phyloP scores from a whole-genome alignment of 2,113 vertebrate genomes.

The Candoia aspera region DNA sequence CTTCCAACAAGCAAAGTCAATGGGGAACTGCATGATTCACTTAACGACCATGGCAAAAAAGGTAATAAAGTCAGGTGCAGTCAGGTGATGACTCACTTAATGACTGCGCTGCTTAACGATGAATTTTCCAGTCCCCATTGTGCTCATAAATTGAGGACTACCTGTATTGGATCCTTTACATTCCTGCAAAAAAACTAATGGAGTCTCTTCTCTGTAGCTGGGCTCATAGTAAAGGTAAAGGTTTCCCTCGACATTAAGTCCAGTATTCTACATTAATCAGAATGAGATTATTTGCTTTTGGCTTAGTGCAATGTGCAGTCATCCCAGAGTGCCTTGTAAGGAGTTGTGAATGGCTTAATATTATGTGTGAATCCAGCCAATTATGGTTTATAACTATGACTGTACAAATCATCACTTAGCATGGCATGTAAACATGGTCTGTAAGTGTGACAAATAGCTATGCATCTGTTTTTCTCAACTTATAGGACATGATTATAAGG shows the following conservation, averaged over 20 bases:
- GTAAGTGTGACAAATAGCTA: conserved; percentile 3
- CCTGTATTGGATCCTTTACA: not conserved
- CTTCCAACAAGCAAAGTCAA: too few relatives aligned
- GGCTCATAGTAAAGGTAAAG: too few relatives aligned
- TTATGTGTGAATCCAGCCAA: not conserved
- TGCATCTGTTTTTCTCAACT: not conserved
- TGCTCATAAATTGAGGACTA: too few relatives aligned
- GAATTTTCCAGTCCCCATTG: too few relatives aligned
- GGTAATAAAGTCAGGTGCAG: too few relatives aligned
- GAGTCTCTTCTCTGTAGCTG: not conserved
- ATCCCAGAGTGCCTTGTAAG: not conserved
- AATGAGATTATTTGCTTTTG: not conserved
- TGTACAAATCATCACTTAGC: not conserved
- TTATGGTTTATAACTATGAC: not conserved
- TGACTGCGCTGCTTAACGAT: too few relatives aligned
- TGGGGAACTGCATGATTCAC: too few relatives aligned
- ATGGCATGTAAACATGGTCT: not conserved
- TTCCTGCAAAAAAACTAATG: not conserved
- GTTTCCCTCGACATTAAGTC: too few relatives aligned
- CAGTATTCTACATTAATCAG: not conserved
- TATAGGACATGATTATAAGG: not conserved
- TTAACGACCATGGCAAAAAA: too few relatives aligned
- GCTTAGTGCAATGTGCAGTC: not conserved
- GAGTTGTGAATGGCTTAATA: not conserved
- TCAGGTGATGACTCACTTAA: too few relatives aligned